Conservation (phyloP, 2,888 invertebrate genomes). For the Drosophila nigricruria region DNA sequence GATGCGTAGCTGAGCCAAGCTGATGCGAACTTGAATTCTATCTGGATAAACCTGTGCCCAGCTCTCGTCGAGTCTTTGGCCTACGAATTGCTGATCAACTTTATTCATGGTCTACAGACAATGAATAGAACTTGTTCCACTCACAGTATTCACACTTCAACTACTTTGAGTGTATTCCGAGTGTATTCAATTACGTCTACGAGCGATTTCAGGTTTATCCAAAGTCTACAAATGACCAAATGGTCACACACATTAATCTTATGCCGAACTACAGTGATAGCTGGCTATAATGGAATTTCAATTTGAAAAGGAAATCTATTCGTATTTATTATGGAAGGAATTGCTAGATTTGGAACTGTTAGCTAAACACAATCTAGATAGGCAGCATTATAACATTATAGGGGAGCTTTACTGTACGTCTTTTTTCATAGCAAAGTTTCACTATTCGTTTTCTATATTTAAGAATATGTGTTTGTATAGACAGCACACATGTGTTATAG, state of each 20-base stretch:
- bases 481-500: not conserved
- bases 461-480: not conserved
- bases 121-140: not conserved
- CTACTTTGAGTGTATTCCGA: not conserved
- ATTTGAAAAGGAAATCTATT: no score
- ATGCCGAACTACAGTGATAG: not conserved
- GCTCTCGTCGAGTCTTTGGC: not conserved
- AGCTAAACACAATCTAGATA: no score
- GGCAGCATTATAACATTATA: no score
- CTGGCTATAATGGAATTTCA: not conserved
- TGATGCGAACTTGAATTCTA: not conserved
- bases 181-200: constrained; percentile 1
- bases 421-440: no score
- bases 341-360: no score
- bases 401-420: not conserved
- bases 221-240: not conserved
- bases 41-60: not conserved
- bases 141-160: not conserved
- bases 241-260: not conserved
- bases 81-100: not conserved
- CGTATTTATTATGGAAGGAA: no score
- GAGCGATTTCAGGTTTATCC: not conserved
- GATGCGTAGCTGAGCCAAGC: constrained; percentile 1
- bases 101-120: constrained; percentile 1
- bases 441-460: no score